These are phyloP conservation scores for Drosophila tanythrix DNA, from an alignment of 2,888 invertebrate species.

Conservation along the genomic window DNA sequence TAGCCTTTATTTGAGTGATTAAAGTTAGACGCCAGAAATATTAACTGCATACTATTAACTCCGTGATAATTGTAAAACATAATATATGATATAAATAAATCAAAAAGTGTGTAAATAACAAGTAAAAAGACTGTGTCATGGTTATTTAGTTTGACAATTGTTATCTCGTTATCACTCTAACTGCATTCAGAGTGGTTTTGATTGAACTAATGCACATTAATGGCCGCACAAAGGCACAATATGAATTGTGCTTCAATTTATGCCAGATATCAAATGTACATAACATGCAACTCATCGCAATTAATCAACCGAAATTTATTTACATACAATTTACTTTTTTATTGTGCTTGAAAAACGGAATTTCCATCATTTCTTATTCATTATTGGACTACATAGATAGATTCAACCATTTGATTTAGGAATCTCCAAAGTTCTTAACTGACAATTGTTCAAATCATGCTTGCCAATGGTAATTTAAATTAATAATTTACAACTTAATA, in stretches of 20 bases:
- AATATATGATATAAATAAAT: not conserved
- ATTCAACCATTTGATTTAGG: conserved; percentile 20
- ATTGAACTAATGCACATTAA: conserved; percentile 60
- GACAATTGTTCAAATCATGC: too few relatives aligned
- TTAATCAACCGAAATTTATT: not conserved
- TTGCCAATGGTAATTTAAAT: too few relatives aligned
- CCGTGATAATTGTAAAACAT: conserved; percentile 7
- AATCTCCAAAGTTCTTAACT: conserved; percentile 5
- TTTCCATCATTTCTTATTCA: not conserved
- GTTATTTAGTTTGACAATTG: conserved; percentile 28
- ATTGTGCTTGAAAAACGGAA: conserved; percentile 1
- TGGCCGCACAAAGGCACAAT: conserved; percentile 43
- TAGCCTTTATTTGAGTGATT: not conserved
- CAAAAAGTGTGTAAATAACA: not conserved
- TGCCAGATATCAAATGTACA: not conserved
- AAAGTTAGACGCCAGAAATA: not conserved
- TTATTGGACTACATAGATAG: conserved; percentile 4
- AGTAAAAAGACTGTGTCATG: not conserved
- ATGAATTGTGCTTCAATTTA: conserved; percentile 39
- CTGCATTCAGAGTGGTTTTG: conserved; percentile 21
- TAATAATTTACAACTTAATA: not conserved
- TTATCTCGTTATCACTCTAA: conserved; percentile 13
- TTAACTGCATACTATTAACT: not conserved
- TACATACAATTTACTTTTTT: conserved; percentile 8
- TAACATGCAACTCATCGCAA: conserved; percentile 13